Evolutionary conservation across 2,113 vertebrate species (phyloP).

Genomic region (Pseudolaguvia tuberculata): DNA sequence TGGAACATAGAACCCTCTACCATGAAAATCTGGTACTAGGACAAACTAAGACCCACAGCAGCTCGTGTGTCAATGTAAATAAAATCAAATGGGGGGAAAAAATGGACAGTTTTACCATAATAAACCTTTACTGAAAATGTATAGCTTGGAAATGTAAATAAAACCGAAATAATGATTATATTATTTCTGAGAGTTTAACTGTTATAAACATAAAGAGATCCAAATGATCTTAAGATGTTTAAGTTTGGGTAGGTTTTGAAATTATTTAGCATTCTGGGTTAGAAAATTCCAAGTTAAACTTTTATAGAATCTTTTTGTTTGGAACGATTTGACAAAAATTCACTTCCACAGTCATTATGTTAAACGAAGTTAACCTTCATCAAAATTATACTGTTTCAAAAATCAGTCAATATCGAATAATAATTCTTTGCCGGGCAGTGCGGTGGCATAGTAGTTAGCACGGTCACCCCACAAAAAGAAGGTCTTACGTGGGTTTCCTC

Average conservation of each 20-base stretch:
- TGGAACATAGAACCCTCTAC: slow-evolving; percentile 51
- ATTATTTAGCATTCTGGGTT: slow-evolving; percentile 37
- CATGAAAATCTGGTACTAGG: slow-evolving; percentile 57
- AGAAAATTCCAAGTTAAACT: slow-evolving; percentile 44
- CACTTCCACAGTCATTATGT: slow-evolving; percentile 52
- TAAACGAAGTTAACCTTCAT: slow-evolving; percentile 58
- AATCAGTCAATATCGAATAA: slow-evolving; percentile 44
- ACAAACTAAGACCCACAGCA: slow-evolving; percentile 56
- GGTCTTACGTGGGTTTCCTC: too few relatives aligned
- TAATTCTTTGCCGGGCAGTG: slow-evolving; percentile 35
- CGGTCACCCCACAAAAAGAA: too few relatives aligned
- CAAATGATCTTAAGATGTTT: slow-evolving; percentile 10
- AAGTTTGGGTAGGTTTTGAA: slow-evolving; percentile 19
- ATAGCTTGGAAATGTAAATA: slow-evolving; percentile 48
- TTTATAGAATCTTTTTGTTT: slow-evolving; percentile 61
- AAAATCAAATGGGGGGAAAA: slow-evolving; percentile 57
- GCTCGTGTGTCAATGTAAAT: slow-evolving; percentile 55
- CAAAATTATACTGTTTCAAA: slow-evolving; percentile 53
- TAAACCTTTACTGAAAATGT: slow-evolving; percentile 37
- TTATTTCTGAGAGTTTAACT: slow-evolving; percentile 18
- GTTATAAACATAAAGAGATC: slow-evolving; percentile 24
- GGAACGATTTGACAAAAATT: slow-evolving; percentile 55
- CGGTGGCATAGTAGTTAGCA: too few relatives aligned
- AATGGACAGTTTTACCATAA: slow-evolving; percentile 42
- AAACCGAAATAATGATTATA: slow-evolving; percentile 19